Evolutionary conservation across 2,113 vertebrate species (phyloP), one percentile per base, ranked within the genome.

Genomic region (Tamias sibiricus): DNA sequence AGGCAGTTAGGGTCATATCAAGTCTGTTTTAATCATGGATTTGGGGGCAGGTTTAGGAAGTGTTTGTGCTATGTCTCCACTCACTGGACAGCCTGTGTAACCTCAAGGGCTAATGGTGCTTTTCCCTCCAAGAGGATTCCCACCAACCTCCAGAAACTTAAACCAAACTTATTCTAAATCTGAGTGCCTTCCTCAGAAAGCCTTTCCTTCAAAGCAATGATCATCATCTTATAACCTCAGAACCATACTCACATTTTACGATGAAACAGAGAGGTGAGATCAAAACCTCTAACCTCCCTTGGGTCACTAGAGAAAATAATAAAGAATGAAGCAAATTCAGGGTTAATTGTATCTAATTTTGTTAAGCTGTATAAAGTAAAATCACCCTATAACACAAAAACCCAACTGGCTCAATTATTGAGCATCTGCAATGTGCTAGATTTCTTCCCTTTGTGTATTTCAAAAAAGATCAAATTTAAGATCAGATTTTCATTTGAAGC

Each of bases 301-400:
- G 71, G 14, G 14, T 91, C 52, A 71, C 8, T 19, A 47, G 52
- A 75, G 32, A 95, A 37, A 96, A 96, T 84, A 96, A 96, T 84
- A 88, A 95, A 94, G 62, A 94, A 92, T 81, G 32, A 91, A 66
- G 87, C 24, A 35, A 91, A 80, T 85, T 88, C 52, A 95, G 85
- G n/a, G 64, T 81, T 68, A 72, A 59, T 92, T 74, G 57, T 35
- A 90, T 54, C 40, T 12, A 19, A 19, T 94, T 77, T 96, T 91
- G 19, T 89, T 88, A 85, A 49, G 59, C 22, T 75, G 52, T 19
- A 49, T 71, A 83, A 91, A 92, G 52, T 71, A 79, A 83, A 72
- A 83, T 83, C 66, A 91, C 49, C 42, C 54, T n/a, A 6, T 44
- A n/a, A n/a, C 8, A 22, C n/a, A 68, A 47, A 84, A 92, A 89